Percentiles rank a stretch among this genome's conserved stretches.
phyloP scores from a whole-genome alignment of 2,797 vertebrate species.

The Myripristis jacobus region DNA sequence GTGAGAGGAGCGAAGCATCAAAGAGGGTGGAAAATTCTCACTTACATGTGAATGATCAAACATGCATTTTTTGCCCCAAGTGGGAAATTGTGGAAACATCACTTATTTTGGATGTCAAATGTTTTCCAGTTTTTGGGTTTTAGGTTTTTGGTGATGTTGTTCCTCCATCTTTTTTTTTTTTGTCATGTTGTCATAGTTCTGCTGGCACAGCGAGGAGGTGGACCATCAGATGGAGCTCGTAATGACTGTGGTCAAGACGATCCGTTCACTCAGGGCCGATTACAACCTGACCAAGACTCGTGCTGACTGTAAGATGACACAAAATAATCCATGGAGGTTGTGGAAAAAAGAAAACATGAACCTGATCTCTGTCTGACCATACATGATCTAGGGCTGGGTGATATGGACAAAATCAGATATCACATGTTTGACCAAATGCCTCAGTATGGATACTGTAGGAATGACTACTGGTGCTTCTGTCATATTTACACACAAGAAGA shows the following conservation, averaged over 20 bases:
- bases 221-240: slow-evolving; percentile 88
- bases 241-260: slow-evolving; percentile 86
- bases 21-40: neutral
- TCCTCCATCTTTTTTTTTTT: slow-evolving; percentile 18
- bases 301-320: slow-evolving; percentile 87
- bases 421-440: too few species aligned
- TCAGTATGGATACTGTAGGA: too few species aligned
- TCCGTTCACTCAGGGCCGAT: slow-evolving; percentile 90
- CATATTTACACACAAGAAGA: too few species aligned
- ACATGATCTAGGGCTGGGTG: too few species aligned
- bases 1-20: slow-evolving; percentile 58
- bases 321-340: neutral
- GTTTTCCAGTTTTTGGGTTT: too few species aligned
- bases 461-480: too few species aligned
- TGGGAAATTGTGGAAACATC: neutral
- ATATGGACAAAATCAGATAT: too few species aligned
- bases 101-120: neutral
- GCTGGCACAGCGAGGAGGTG: slow-evolving; percentile 87
- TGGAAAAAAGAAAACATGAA: neutral
- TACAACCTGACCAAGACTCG: slow-evolving; percentile 92
- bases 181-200: slow-evolving; percentile 82
- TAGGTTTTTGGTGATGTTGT: neutral
- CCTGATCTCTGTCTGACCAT: too few species aligned
- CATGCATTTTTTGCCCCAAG: neutral
- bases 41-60: neutral